These are phyloP conservation scores for Chunga burmeisteri DNA, from an alignment of 2,113 vertebrate species.

Conservation along the genomic window DNA sequence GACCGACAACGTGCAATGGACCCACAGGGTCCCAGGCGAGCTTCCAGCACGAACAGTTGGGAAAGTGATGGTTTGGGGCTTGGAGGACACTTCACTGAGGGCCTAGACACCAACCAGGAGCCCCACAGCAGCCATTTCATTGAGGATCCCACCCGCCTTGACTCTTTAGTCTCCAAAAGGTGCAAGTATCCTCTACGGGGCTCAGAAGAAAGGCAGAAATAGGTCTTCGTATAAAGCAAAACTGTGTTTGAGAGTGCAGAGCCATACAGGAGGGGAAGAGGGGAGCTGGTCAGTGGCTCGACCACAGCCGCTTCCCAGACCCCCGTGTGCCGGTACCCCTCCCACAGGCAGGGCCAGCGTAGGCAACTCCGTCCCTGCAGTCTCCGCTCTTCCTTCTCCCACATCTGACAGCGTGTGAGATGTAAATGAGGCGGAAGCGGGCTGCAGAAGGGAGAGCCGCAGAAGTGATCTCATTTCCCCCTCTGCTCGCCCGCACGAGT, in stretches of 20 bases:
- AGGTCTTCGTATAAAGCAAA: not conserved
- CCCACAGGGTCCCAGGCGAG: not conserved
- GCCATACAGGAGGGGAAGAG: not conserved
- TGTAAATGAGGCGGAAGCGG: not conserved
- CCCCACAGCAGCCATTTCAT: not conserved
- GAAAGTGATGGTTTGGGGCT: not conserved
- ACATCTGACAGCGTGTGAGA: not conserved
- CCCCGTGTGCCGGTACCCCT: fast-evolving
- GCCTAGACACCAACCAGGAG: not conserved
- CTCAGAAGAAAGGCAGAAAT: not conserved
- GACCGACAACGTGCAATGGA: fast-evolving
- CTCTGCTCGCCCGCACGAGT: fast-evolving
- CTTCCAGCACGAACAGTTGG: not conserved
- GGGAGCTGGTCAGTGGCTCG: fast-evolving
- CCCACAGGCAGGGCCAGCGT: not conserved
- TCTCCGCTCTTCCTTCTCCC: not conserved
- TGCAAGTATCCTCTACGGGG: not conserved
- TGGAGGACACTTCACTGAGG: not conserved
- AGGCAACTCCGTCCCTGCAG: not conserved
- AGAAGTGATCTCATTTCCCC: constrained; percentile 1
- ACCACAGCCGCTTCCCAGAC: not conserved
- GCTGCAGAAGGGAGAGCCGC: not conserved
- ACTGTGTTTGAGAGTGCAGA: not conserved
- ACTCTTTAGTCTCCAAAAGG: not conserved
- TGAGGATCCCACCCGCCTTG: not conserved